These are phyloP conservation scores for Drosophila carrolli DNA, from an alignment of 1,140 invertebrate genomes.

Conservation along the genomic window DNA sequence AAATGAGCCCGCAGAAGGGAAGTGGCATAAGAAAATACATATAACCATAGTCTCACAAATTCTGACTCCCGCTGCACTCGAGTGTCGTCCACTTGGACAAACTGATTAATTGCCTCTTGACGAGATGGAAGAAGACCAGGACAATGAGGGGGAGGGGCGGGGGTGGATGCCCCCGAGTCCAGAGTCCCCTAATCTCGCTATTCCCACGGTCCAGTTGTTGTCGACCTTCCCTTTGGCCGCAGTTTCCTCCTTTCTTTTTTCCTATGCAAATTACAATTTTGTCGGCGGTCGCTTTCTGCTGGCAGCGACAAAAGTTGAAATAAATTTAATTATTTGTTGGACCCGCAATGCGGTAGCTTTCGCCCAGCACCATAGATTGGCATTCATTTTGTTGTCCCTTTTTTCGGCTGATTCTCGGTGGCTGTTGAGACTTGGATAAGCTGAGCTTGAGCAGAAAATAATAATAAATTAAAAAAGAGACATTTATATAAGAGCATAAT, in stretches of 20 bases:
- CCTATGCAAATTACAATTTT: conserved; percentile 69
- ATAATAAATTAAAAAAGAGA: conserved; percentile 24
- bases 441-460: conserved; percentile 23
- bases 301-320: conserved; percentile 55
- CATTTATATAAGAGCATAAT: conserved; percentile 19
- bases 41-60: conserved; percentile 36
- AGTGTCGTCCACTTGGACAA: conserved; percentile 53
- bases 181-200: conserved; percentile 32
- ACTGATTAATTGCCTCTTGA: conserved; percentile 77
- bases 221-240: conserved; percentile 14
- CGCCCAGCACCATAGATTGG: conserved; percentile 21
- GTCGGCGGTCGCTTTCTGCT: conserved; percentile 41
- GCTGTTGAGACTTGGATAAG: conserved; percentile 22
- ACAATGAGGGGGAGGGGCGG: conserved; percentile 1
- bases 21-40: conserved; percentile 19
- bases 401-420: conserved; percentile 17
- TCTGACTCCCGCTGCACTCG: conserved; percentile 39
- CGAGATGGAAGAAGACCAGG: conserved; percentile 26
- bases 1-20: conserved; percentile 60
- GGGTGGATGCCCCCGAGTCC: background rate
- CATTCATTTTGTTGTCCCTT: conserved; percentile 27
- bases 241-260: conserved; percentile 6
- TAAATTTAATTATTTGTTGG: conserved; percentile 63
- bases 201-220: conserved; percentile 16
- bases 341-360: conserved; percentile 56